Evolutionary conservation across 1,140 invertebrate genomes (phyloP).

Genomic region (Teleogryllus occipitalis): DNA sequence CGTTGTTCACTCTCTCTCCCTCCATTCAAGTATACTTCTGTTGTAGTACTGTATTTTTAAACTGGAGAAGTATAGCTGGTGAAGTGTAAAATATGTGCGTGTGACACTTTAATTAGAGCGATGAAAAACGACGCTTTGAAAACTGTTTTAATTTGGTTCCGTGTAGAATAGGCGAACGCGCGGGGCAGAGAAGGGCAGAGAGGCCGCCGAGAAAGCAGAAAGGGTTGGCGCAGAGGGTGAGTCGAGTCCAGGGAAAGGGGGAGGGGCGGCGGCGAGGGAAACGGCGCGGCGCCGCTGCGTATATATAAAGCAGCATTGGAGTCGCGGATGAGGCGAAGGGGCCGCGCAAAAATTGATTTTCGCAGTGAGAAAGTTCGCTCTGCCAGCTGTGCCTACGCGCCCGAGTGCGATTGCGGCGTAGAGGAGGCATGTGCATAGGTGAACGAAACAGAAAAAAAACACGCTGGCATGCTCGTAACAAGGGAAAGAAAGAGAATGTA

Average conservation of each 20-base stretch:
- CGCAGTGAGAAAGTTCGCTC: neutral
- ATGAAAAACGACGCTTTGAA: constrained; percentile 24
- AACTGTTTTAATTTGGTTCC: constrained; percentile 24
- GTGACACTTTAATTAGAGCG: constrained; percentile 23
- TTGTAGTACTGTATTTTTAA: neutral
- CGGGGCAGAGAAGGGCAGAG: neutral
- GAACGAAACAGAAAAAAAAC: too few relatives aligned
- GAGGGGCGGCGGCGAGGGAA: neutral
- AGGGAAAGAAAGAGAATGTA: too few relatives aligned
- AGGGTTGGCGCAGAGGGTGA: neutral
- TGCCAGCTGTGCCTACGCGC: neutral
- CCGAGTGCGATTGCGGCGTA: too few relatives aligned
- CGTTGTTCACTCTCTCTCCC: neutral
- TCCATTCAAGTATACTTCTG: neutral
- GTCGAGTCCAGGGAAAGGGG: neutral
- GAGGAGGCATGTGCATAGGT: too few relatives aligned
- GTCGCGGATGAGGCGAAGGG: neutral
- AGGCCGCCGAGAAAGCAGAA: neutral
- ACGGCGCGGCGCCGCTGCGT: neutral
- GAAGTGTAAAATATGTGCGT: constrained; percentile 23
- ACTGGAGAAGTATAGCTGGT: constrained; percentile 17
- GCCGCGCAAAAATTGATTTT: neutral
- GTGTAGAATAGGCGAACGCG: constrained; percentile 16
- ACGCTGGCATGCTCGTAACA: too few relatives aligned
- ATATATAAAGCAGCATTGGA: neutral